Evolutionary conservation across 2,888 invertebrate species (phyloP), one percentile per base, ranked within the genome.

Genomic region (Linhomoeus sp.): DNA sequence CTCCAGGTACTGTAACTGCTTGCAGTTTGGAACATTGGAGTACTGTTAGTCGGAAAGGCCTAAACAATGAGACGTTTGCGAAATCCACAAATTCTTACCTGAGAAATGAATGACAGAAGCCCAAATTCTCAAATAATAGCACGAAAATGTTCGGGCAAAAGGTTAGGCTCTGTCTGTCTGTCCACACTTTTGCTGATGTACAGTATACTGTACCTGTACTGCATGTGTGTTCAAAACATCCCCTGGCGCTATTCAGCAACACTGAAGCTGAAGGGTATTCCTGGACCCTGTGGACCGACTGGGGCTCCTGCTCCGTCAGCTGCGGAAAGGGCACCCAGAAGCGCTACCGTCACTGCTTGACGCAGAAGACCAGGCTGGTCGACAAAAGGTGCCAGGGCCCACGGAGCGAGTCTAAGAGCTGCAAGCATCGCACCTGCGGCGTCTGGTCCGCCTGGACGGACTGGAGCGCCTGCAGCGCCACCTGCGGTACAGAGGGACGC

Each of bases 291-390:
- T 19, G 38, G 20, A 17, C 5, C 40, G 15, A 2, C 20, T 40
- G 40, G 22, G 17, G 20, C 7, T 3, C 14, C 40, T 40, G 40
- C 29, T 29, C 29, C 7, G 12, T 12, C 5, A 29, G 7, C 12
- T 29, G 29, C 29, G 29, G 29, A 5, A 5, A 12, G 12, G 29
- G 29, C 29, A 5, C 7, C 5, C 29, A 29, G 29, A 12, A 5
- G 29, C 29, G 29, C 29, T 29, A 29, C 29, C 29, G 29, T 9
- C 29, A 29, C n/a, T 22, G 29, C 1, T 22, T 49, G 57, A 26
- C 49, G 58, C 59, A 60, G 19, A 56, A 58, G 48, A 58, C 59
- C 44, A 62, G 60, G 51, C 59, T 60, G 46, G 55, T 61, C 25
- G 55, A 60, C 19, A 54, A 37, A 58, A 57, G 47, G 53, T 58